Evolutionary conservation across 2,888 invertebrate genomes (phyloP).

Genomic region (Hirtodrosophila cameraria): DNA sequence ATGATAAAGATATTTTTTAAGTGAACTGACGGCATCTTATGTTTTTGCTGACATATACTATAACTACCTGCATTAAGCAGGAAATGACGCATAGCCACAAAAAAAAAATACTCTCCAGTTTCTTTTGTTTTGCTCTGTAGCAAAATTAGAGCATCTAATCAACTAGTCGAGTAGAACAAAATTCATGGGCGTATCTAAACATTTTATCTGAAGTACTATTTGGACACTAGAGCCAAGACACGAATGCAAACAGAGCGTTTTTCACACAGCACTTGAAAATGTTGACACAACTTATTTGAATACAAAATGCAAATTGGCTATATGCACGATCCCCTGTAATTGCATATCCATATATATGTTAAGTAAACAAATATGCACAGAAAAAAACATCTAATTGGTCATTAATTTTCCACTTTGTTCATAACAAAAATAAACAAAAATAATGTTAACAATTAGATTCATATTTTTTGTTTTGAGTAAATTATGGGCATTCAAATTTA

Average conservation of each 20-base stretch:
- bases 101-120: slow-evolving; percentile 5
- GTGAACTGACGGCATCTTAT: slow-evolving; percentile 42
- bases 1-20: slow-evolving; percentile 51
- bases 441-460: too few species aligned
- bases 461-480: too few species aligned
- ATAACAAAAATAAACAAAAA: too few species aligned
- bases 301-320: slow-evolving; percentile 38
- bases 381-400: too few species aligned
- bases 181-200: slow-evolving; percentile 14
- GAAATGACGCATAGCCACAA: slow-evolving; percentile 39
- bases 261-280: slow-evolving; percentile 21
- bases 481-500: too few species aligned
- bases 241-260: slow-evolving; percentile 37
- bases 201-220: slow-evolving; percentile 30
- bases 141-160: slow-evolving; percentile 5
- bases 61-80: slow-evolving; percentile 22
- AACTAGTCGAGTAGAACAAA: not conserved
- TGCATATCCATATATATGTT: too few species aligned
- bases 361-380: slow-evolving; percentile 24
- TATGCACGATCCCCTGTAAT: slow-evolving; percentile 5
- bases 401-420: too few species aligned
- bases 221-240: slow-evolving; percentile 40
- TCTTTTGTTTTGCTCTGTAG: not conserved
- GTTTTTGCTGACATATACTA: slow-evolving; percentile 18
- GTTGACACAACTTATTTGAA: slow-evolving; percentile 50